These are phyloP conservation scores for Poecilia latipinna DNA, from an alignment of 2,113 vertebrate species.

Conservation along the genomic window DNA sequence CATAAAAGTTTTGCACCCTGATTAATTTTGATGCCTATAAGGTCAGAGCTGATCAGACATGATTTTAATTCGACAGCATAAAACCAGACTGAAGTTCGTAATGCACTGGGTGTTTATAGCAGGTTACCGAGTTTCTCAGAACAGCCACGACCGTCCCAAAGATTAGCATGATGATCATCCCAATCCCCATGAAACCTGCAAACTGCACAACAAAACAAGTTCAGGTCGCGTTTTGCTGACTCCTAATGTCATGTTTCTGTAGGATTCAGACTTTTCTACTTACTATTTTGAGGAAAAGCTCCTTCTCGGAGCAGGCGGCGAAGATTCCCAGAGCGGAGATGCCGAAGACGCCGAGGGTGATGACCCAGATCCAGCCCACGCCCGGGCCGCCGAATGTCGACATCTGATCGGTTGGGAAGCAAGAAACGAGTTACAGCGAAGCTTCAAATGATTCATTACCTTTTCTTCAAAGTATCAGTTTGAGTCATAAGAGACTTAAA, in stretches of 20 bases:
- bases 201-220: constrained; percentile 51
- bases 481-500: no score
- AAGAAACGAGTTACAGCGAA: no score
- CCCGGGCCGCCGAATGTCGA: not conserved
- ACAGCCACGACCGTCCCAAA: constrained; percentile 46
- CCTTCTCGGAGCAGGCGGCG: constrained; percentile 40
- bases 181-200: constrained; percentile 64
- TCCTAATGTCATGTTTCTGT: not conserved
- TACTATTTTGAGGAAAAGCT: constrained; percentile 55
- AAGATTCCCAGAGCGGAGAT: constrained; percentile 58
- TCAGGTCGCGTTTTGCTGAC: not conserved
- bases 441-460: no score
- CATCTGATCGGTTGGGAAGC: constrained; percentile 16
- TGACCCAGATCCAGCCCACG: constrained; percentile 34
- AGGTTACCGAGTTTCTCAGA: constrained; percentile 32
- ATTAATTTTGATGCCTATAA: no score
- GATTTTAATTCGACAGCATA: no score
- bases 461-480: no score
- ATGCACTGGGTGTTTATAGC: not conserved
- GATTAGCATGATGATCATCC: constrained; percentile 69
- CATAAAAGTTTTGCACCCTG: no score
- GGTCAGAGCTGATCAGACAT: no score
- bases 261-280: not conserved
- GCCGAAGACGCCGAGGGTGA: constrained; percentile 46
- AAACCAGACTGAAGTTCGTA: not conserved